phyloP scores from a whole-genome alignment of 2,113 vertebrate genomes.

The Glaucidium brasilianum region DNA sequence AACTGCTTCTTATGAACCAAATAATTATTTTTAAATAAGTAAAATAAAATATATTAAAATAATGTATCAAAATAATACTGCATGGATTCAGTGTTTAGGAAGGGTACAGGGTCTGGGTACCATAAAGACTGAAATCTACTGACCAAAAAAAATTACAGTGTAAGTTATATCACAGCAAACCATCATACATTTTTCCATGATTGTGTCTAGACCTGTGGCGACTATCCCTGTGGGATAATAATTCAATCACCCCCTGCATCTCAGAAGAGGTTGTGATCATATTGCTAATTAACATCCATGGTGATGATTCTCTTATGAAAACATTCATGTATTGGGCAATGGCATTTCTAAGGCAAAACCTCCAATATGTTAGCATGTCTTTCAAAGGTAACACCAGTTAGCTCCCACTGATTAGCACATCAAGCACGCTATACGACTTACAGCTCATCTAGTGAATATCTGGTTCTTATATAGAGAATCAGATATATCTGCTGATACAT shows the following conservation, averaged over 20 bases:
- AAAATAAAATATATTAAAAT: neutral
- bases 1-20: neutral
- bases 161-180: neutral
- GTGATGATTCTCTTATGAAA: neutral
- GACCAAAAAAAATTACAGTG: neutral
- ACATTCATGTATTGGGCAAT: neutral
- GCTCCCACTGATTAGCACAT: neutral
- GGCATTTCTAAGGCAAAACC: neutral
- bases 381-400: neutral
- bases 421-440: neutral
- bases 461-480: neutral
- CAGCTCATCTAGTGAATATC: neutral
- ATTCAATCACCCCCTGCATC: neutral
- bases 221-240: neutral
- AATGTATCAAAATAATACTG: neutral
- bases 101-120: neutral
- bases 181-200: neutral
- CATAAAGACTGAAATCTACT: neutral
- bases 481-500: neutral
- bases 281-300: slow-evolving; percentile 9
- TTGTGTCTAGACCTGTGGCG: neutral
- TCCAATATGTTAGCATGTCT: neutral
- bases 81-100: neutral
- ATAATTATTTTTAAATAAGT: neutral
- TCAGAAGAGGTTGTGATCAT: neutral